Conservation (phyloP, 2,113 vertebrate species). For the Empidonax traillii region DNA sequence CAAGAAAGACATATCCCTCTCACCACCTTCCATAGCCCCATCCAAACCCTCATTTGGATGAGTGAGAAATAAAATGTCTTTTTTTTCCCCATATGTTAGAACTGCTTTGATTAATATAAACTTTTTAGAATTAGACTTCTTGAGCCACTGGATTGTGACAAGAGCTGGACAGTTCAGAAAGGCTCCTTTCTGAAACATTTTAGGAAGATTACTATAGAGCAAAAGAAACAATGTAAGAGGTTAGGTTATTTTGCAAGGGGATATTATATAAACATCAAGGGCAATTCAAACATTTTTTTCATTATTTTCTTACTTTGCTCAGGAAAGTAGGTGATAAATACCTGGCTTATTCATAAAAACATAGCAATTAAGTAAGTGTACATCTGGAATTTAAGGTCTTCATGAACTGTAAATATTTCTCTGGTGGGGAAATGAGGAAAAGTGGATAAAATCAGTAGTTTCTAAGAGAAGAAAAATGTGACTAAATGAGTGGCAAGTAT, state of each 20-base stretch:
- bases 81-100: neutral
- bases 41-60: rapidly evolving
- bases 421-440: neutral
- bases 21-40: neutral
- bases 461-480: neutral
- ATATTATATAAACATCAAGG: neutral
- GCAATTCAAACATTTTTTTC: neutral
- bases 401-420: neutral
- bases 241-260: neutral
- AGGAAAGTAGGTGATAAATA: neutral
- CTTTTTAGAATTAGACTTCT: neutral
- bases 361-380: neutral
- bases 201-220: neutral
- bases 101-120: neutral
- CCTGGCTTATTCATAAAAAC: neutral
- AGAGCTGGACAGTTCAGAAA: neutral
- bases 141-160: neutral
- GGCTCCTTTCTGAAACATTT: neutral
- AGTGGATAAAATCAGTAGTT: neutral
- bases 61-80: neutral
- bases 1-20: rapidly evolving
- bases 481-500: neutral
- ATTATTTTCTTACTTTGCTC: neutral
- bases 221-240: neutral
- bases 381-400: neutral